Conservation (phyloP, 2,797 vertebrate genomes). For the Gorsachius magnificus region DNA sequence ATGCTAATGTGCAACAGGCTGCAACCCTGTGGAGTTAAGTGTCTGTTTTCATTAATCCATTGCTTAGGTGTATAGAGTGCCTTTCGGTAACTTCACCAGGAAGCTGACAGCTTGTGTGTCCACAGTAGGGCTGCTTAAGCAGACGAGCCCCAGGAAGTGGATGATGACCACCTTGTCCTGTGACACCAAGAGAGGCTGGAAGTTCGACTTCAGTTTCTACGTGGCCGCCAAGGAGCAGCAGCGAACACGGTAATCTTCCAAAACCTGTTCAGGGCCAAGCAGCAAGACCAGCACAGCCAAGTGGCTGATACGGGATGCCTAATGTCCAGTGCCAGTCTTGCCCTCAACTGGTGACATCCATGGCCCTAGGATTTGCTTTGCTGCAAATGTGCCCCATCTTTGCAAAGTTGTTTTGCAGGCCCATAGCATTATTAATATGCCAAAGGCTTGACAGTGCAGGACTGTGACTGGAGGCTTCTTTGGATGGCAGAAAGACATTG, state of each 20-base stretch:
- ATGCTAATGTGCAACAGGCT: slow-evolving; percentile 36
- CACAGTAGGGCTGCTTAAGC: slow-evolving; percentile 89
- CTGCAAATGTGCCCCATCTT: background rate
- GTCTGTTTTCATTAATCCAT: slow-evolving; percentile 83
- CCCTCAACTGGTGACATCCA: background rate
- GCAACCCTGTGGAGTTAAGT: slow-evolving; percentile 72
- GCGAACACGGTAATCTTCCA: slow-evolving; percentile 83
- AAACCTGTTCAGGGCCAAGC: rapidly evolving
- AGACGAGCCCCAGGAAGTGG: slow-evolving; percentile 88
- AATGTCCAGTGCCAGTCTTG: background rate
- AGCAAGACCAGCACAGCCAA: background rate
- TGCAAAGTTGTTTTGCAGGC: background rate
- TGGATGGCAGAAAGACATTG: background rate
- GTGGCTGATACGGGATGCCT: background rate
- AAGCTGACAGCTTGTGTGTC: slow-evolving; percentile 97
- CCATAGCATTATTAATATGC: background rate
- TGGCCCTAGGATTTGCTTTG: background rate
- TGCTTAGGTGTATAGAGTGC: slow-evolving; percentile 92
- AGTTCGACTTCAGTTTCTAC: slow-evolving; percentile 93
- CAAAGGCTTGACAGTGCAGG: background rate
- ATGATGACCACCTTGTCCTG: slow-evolving; percentile 92
- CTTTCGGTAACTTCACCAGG: slow-evolving; percentile 93
- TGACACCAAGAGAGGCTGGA: slow-evolving; percentile 89
- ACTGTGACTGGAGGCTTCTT: background rate
- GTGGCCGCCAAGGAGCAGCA: slow-evolving; percentile 85